phyloP scores from a whole-genome alignment of 2,113 vertebrate genomes.

The Conger conger region DNA sequence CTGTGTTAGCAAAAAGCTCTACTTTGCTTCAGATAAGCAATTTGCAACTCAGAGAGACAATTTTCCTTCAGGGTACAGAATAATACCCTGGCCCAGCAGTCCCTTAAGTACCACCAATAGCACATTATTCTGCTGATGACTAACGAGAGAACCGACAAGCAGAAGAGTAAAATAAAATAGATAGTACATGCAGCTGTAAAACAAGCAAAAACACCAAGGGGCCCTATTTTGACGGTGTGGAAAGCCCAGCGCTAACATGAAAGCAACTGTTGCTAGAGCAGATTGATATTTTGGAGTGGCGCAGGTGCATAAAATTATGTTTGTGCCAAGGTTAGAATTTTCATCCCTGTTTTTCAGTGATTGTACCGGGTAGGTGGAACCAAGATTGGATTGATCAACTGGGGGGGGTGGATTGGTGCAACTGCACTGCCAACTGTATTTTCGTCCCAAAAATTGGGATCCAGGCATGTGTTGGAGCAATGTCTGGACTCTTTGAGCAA shows the following conservation, averaged over 20 bases:
- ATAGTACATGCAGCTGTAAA: conserved; percentile 16
- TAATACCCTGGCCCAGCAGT: conserved; percentile 28
- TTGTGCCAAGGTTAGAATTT: not conserved
- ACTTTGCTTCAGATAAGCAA: conserved; percentile 72
- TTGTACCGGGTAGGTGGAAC: not conserved
- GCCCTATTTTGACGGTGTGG: not conserved
- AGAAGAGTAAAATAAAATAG: conserved; percentile 27
- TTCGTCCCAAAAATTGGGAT: not conserved
- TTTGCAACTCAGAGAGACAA: conserved; percentile 70
- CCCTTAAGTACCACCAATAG: conserved; percentile 22
- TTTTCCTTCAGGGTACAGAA: conserved; percentile 59
- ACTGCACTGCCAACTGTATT: not conserved
- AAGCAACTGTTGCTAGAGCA: not conserved
- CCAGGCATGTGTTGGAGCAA: not conserved
- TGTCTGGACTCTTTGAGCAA: not conserved
- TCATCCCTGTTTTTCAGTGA: not conserved
- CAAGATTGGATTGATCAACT: not conserved
- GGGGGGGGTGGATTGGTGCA: not conserved
- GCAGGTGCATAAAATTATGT: not conserved
- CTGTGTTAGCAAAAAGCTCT: conserved; percentile 22
- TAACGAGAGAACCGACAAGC: conserved; percentile 4
- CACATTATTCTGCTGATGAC: conserved; percentile 25
- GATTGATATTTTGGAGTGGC: not conserved
- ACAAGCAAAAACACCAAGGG: not conserved
- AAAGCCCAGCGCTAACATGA: not conserved